Evolutionary conservation across 1,140 invertebrate species (phyloP).

Genomic region (Venustaconcha ellipsiformis): DNA sequence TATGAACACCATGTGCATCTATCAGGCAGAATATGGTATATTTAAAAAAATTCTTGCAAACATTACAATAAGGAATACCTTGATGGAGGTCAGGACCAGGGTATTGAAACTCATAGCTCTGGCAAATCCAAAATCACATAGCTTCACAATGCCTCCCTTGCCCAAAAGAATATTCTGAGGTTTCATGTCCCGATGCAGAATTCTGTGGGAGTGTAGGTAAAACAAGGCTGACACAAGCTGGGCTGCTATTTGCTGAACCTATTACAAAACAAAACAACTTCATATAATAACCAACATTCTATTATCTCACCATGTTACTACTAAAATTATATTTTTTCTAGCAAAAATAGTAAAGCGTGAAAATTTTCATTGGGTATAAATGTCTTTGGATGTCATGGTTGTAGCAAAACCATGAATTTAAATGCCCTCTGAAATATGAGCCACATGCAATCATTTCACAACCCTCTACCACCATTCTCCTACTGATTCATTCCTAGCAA

Average conservation of each 20-base stretch:
- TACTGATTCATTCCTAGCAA: too few species aligned
- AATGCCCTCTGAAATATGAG: too few species aligned
- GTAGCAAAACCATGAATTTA: too few species aligned
- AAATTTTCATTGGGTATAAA: too few species aligned
- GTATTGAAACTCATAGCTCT: slow-evolving; percentile 92
- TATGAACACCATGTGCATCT: neutral
- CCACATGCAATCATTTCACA: too few species aligned
- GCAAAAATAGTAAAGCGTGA: too few species aligned
- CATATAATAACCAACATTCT: too few species aligned
- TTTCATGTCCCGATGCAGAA: slow-evolving; percentile 82
- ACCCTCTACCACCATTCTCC: too few species aligned
- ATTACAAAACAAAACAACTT: neutral
- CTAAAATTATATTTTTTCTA: too few species aligned
- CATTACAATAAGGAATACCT: slow-evolving; percentile 51
- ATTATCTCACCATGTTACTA: too few species aligned
- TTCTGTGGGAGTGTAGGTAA: slow-evolving; percentile 69
- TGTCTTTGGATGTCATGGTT: too few species aligned
- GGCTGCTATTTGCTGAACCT: slow-evolving; percentile 84
- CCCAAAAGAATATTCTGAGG: slow-evolving; percentile 94
- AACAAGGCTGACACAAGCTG: slow-evolving; percentile 84
- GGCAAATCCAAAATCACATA: slow-evolving; percentile 96
- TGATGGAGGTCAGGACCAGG: slow-evolving; percentile 87
- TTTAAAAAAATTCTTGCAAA: neutral
- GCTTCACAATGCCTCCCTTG: slow-evolving; percentile 81
- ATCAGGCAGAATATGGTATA: neutral